These are phyloP conservation scores for Orthosia incerta DNA, from an alignment of 2,888 invertebrate species.

Conservation along the genomic window DNA sequence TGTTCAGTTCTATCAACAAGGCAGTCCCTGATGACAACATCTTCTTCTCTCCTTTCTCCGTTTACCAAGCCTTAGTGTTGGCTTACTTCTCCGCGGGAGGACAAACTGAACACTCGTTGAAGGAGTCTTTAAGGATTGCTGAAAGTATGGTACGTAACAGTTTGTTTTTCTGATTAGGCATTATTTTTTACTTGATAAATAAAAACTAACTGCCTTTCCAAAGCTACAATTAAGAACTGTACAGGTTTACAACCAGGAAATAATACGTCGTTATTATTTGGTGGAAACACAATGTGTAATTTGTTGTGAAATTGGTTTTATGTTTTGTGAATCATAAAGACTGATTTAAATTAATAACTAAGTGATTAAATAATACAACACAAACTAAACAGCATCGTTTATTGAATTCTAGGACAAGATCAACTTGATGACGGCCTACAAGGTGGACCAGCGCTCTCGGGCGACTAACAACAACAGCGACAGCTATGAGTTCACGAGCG, in stretches of 20 bases:
- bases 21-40: slow-evolving; percentile 93
- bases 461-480: slow-evolving; percentile 88
- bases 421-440: slow-evolving; percentile 94
- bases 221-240: neutral
- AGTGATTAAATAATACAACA: neutral
- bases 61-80: slow-evolving; percentile 94
- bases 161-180: neutral
- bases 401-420: slow-evolving; percentile 91
- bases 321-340: slow-evolving; percentile 1
- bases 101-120: slow-evolving; percentile 93
- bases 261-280: neutral
- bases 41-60: slow-evolving; percentile 97
- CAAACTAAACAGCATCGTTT: neutral
- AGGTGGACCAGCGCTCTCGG: slow-evolving; percentile 92
- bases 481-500: slow-evolving; percentile 94
- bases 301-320: neutral
- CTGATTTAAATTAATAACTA: neutral
- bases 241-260: slow-evolving; percentile 2
- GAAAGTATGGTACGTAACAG: slow-evolving; percentile 87
- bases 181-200: neutral
- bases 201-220: neutral
- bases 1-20: slow-evolving; percentile 93
- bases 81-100: slow-evolving; percentile 95
- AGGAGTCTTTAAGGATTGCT: slow-evolving; percentile 92
- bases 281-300: neutral